Evolutionary conservation across 2,888 invertebrate species (phyloP), one percentile per base, ranked within the genome.

Genomic region (Trisateles emortualis): DNA sequence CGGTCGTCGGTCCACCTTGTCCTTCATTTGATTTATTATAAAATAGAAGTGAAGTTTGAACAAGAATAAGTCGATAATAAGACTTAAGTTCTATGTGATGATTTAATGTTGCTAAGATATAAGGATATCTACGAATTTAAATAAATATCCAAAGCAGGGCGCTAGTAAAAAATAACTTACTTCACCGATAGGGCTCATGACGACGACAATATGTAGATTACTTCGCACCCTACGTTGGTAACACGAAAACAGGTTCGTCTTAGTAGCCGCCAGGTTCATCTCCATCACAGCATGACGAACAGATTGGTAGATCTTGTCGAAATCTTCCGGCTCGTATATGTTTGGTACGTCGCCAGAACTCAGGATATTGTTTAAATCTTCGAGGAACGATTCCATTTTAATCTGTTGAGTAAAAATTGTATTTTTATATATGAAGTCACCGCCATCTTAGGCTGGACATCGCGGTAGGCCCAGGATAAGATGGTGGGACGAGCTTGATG

Each of bases 331-430:
- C 47, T 96, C 95, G 83, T 96, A 98, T 14, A 98, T 95, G 78
- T 97, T 98, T 0, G 98, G 98, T 2, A 98, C 97, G 81, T 98
- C 98, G 0, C 98, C 98, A 8, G 96, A 96, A 79, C 97, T 98
- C 17, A 98, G 83, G 45, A 98, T 93, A 76, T 97, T 98, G 86
- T 98, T 98, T 39, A 98, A 91, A 74, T 98, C 98, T 82, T 98
- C 98, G 43, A 98, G 91, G 84, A 98, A 98, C 0, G 96, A 94
- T 76, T 98, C 98, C 87, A 95, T 95, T 94, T 97, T 98, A 44
- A 98, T 97, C 95, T 98, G 86, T 35, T 32, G 9, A 8, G 8
- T 26, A 6, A 26, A 26, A 2, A 19, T 19, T 19, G 5, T n/a
- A n/a, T n/a, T n/a, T 19, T 19, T 19, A 19, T 19, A 5, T 19